These are phyloP conservation scores for Struthio camelus DNA, from an alignment of 2,113 vertebrate genomes.

Conservation along the genomic window DNA sequence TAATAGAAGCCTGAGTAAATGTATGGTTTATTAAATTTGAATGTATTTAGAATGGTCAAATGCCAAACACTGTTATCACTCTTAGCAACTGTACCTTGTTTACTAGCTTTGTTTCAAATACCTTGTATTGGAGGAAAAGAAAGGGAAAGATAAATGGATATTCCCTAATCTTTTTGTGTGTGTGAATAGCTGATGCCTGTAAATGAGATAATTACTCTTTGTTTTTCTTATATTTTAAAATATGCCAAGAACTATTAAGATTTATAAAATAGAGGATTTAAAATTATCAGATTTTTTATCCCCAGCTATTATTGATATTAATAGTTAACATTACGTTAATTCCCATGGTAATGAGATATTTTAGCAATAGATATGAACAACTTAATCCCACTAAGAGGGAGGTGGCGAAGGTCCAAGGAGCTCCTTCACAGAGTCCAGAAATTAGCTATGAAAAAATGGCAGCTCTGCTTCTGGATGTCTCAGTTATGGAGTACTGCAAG, in stretches of 20 bases:
- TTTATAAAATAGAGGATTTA: neutral
- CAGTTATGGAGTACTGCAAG: fast-evolving
- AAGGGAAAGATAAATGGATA: neutral
- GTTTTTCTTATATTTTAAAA: neutral
- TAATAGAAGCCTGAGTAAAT: neutral
- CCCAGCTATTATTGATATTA: neutral
- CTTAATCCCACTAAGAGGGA: neutral
- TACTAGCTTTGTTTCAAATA: constrained; percentile 2
- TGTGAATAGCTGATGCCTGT: constrained; percentile 25
- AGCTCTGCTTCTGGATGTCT: neutral
- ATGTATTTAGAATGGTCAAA: constrained; percentile 27
- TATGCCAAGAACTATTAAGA: neutral
- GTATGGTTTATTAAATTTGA: neutral
- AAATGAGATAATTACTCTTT: constrained; percentile 56
- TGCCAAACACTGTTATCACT: neutral
- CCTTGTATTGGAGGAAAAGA: constrained; percentile 15
- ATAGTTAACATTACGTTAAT: neutral
- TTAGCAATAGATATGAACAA: neutral
- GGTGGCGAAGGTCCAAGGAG: neutral
- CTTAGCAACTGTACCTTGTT: neutral
- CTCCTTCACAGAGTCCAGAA: neutral
- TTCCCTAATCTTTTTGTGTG: constrained; percentile 31
- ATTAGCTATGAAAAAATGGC: neutral
- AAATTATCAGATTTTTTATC: neutral
- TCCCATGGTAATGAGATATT: neutral